A percentile compares a stretch with the other conserved stretches of the same genome.
These are phyloP conservation scores for Acanthoscelides obtectus DNA, from an alignment of 2,888 invertebrate genomes.

Conservation along the genomic window DNA sequence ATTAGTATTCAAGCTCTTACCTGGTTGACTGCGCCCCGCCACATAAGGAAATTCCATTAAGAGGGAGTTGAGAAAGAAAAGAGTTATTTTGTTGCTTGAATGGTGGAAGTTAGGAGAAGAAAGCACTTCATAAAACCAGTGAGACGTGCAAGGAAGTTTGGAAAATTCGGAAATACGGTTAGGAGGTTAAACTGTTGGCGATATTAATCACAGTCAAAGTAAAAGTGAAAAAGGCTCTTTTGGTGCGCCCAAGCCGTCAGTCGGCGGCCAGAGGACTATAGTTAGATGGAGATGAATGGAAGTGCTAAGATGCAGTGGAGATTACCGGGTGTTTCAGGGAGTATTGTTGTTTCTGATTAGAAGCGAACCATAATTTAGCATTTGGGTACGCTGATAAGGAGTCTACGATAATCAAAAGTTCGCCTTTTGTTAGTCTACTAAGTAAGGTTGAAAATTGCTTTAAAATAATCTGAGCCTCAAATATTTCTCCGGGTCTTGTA, in stretches of 20 bases:
- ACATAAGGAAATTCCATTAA: not conserved
- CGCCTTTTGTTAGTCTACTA: no score
- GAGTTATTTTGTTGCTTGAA: not conserved
- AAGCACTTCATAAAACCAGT: not conserved
- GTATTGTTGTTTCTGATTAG: no score
- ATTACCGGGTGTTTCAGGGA: not conserved
- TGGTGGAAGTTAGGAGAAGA: not conserved
- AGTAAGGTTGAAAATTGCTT: no score
- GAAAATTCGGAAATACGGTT: not conserved
- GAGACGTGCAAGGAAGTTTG: not conserved
- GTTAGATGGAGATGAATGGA: not conserved
- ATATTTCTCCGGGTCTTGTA: no score
- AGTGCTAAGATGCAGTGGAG: not conserved
- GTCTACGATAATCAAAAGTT: no score
- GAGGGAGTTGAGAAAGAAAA: not conserved
- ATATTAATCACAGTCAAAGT: not conserved
- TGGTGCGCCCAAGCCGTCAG: not conserved
- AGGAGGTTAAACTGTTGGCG: not conserved
- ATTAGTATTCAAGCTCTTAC: not conserved
- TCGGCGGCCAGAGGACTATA: not conserved
- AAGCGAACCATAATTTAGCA: no score
- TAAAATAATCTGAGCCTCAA: no score
- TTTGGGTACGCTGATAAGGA: no score
- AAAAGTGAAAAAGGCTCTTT: not conserved
- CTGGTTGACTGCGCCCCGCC: not conserved